Conservation (phyloP, 2,888 invertebrate genomes). For the Heliconius ethilla region DNA sequence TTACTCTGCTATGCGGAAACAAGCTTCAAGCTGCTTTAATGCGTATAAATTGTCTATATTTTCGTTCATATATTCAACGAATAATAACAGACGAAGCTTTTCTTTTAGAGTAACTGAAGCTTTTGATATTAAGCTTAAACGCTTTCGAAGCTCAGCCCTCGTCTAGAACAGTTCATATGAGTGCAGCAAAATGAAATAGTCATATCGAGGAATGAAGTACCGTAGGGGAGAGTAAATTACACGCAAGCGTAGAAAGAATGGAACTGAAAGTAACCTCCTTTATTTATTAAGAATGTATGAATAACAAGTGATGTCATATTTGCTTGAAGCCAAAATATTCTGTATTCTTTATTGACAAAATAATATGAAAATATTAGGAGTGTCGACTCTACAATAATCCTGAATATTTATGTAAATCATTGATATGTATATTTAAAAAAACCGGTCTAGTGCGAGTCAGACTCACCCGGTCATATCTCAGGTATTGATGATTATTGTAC, state of each 20-base stretch:
- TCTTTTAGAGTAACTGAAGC: slow-evolving; percentile 2
- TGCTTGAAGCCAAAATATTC: too few species aligned
- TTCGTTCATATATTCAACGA: neutral
- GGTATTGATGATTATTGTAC: too few species aligned
- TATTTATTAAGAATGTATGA: slow-evolving; percentile 1
- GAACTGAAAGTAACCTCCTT: neutral
- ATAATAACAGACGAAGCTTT: neutral
- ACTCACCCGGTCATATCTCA: too few species aligned
- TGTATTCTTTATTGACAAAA: too few species aligned
- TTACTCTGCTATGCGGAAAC: neutral
- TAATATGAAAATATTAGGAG: too few species aligned
- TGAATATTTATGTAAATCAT: too few species aligned
- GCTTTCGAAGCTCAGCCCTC: neutral
- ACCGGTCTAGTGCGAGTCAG: too few species aligned
- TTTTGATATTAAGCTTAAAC: slow-evolving; percentile 7
- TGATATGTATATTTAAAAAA: too few species aligned
- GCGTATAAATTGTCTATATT: neutral
- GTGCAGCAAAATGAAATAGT: slow-evolving; percentile 17
- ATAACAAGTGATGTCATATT: neutral
- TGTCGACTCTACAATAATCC: too few species aligned
- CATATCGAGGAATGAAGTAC: slow-evolving; percentile 18
- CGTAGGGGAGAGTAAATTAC: slow-evolving; percentile 11
- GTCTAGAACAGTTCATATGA: slow-evolving; percentile 17
- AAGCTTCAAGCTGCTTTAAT: neutral
- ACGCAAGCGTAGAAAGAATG: neutral